These are phyloP conservation scores for Mungos mungo DNA, from an alignment of 2,113 vertebrate species.

Conservation along the genomic window DNA sequence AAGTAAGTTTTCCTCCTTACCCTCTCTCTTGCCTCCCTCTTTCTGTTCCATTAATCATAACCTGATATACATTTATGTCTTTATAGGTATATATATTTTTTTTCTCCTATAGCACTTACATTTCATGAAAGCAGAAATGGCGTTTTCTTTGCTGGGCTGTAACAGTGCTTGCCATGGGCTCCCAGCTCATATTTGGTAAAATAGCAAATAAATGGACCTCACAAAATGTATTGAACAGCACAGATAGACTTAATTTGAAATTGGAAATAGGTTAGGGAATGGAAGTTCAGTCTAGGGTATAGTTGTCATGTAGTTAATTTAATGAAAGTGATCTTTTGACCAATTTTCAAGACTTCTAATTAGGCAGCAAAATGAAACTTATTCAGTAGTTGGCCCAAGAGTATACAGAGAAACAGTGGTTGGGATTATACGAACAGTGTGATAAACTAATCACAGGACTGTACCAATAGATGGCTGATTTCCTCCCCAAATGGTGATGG, in stretches of 20 bases:
- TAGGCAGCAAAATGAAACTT: neutral
- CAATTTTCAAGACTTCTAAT: neutral
- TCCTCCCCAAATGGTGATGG: neutral
- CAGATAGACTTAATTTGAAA: constrained; percentile 11
- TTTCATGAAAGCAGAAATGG: neutral
- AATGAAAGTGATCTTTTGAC: constrained; percentile 49
- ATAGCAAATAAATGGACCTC: constrained; percentile 10
- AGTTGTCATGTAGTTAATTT: constrained; percentile 16
- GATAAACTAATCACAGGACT: neutral
- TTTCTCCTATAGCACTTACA: neutral
- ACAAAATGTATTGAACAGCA: neutral
- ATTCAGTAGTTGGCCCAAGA: neutral
- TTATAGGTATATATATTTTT: neutral
- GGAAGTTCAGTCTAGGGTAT: neutral
- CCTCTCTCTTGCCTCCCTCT: neutral
- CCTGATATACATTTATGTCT: neutral
- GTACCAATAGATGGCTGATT: neutral
- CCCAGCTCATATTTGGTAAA: constrained; percentile 29
- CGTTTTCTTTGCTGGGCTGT: neutral
- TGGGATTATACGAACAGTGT: neutral
- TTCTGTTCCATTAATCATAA: neutral
- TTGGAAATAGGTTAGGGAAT: constrained; percentile 23
- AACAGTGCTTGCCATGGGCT: neutral
- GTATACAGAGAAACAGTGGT: neutral
- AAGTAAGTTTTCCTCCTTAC: neutral